Evolutionary conservation across 2,113 vertebrate species (phyloP).

Genomic region (Maccullochella peelii): DNA sequence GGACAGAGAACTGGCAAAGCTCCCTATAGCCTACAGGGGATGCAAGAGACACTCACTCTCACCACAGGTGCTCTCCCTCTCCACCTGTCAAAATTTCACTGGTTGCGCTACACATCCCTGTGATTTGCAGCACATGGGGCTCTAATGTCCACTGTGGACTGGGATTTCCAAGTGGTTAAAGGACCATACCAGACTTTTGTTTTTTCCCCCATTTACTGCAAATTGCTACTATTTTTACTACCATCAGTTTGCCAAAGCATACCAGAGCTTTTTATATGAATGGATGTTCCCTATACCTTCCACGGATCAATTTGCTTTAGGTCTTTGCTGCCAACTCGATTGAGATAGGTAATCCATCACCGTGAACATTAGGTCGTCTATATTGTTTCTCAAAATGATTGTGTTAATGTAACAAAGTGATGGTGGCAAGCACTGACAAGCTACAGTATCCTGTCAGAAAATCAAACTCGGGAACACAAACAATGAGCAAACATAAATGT

Average conservation of each 20-base stretch:
- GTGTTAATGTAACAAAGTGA: slow-evolving; percentile 3
- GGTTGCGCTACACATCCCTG: slow-evolving; percentile 36
- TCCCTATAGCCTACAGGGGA: slow-evolving; percentile 48
- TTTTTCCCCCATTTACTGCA: not conserved
- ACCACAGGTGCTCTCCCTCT: slow-evolving; percentile 57
- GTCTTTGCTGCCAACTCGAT: not conserved
- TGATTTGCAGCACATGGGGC: slow-evolving; percentile 44
- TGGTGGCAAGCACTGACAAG: not conserved
- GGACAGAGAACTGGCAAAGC: slow-evolving; percentile 57
- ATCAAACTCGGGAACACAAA: not conserved
- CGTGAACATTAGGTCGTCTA: slow-evolving; percentile 4
- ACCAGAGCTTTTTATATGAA: not conserved
- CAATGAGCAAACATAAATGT: not conserved
- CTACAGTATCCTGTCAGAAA: not conserved
- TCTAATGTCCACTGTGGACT: slow-evolving; percentile 13
- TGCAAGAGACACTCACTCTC: slow-evolving; percentile 58
- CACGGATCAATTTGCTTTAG: not conserved
- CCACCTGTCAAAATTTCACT: slow-evolving; percentile 58
- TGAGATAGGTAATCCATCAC: slow-evolving; percentile 3
- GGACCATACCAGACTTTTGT: not conserved
- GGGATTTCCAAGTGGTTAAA: not conserved
- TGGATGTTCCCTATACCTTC: not conserved
- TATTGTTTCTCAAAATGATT: slow-evolving; percentile 3
- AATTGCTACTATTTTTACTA: not conserved
- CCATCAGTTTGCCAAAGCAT: not conserved